Evolutionary conservation across 1,140 invertebrate species (phyloP).

Genomic region (Cydia amplana): DNA sequence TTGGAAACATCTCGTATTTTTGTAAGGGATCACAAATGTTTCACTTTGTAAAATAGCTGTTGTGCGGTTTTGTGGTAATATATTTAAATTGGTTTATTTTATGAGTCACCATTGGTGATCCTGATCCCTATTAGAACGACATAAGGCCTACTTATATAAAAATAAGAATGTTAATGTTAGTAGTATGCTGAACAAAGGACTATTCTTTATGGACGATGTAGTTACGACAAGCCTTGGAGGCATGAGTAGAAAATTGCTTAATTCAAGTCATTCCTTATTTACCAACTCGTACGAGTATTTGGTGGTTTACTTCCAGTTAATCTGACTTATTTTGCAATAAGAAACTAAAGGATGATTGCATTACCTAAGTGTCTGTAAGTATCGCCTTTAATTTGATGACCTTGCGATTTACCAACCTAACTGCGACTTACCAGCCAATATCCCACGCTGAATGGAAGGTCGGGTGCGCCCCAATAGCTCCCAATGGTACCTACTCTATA

Average conservation of each 20-base stretch:
- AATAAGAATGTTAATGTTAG: too few relatives aligned
- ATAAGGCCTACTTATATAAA: neutral
- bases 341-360: neutral
- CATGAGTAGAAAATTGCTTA: slow-evolving; percentile 6
- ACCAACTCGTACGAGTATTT: neutral
- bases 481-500: too few relatives aligned
- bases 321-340: slow-evolving; percentile 10
- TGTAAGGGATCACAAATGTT: too few relatives aligned
- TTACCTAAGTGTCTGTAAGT: too few relatives aligned
- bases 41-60: too few relatives aligned
- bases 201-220: neutral
- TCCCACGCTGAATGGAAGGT: too few relatives aligned
- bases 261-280: slow-evolving; percentile 7
- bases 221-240: neutral
- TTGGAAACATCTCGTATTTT: too few relatives aligned
- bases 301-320: neutral
- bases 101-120: neutral
- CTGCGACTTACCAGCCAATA: too few relatives aligned
- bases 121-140: neutral
- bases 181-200: neutral
- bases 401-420: too few relatives aligned
- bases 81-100: neutral
- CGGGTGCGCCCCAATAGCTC: too few relatives aligned
- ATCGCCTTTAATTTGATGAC: too few relatives aligned
- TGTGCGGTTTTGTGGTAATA: neutral